Conservation (phyloP, 2,888 invertebrate species). For the Sinodicranocentrus sp. region DNA sequence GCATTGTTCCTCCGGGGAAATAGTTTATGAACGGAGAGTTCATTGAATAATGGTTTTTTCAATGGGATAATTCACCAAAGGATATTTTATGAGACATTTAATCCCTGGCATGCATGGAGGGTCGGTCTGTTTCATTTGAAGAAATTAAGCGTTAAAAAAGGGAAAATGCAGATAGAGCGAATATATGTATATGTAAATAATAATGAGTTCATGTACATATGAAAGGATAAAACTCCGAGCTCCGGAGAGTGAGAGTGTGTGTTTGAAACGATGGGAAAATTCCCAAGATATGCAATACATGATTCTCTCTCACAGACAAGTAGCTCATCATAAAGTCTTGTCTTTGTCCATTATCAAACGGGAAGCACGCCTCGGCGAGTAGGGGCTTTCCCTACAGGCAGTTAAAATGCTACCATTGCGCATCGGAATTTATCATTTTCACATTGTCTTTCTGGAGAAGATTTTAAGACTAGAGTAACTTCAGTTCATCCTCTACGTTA, state of each 20-base stretch:
- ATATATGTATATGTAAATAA: neutral
- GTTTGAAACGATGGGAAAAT: conserved; percentile 70
- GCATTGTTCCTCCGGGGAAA: too few species aligned
- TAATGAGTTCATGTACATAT: neutral
- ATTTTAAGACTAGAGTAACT: too few species aligned
- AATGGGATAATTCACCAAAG: neutral
- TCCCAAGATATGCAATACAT: conserved; percentile 61
- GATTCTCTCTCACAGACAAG: conserved; percentile 50
- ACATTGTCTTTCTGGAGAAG: too few species aligned
- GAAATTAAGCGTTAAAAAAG: neutral
- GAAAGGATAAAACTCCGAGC: neutral
- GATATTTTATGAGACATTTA: conserved; percentile 39
- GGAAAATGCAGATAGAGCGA: neutral
- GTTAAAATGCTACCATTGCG: too few species aligned
- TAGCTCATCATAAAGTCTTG: conserved; percentile 9
- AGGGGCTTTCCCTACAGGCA: neutral
- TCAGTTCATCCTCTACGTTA: too few species aligned
- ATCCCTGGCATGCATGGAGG: conserved; percentile 34
- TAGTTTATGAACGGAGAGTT: too few species aligned
- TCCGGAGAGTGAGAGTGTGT: conserved; percentile 17
- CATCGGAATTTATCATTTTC: too few species aligned
- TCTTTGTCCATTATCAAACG: conserved; percentile 67
- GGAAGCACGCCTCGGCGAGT: conserved; percentile 72
- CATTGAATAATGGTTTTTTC: too few species aligned
- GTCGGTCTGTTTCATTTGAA: conserved; percentile 21